phyloP scores from a whole-genome alignment of 2,888 invertebrate species.

The Drosophila sordidula region DNA sequence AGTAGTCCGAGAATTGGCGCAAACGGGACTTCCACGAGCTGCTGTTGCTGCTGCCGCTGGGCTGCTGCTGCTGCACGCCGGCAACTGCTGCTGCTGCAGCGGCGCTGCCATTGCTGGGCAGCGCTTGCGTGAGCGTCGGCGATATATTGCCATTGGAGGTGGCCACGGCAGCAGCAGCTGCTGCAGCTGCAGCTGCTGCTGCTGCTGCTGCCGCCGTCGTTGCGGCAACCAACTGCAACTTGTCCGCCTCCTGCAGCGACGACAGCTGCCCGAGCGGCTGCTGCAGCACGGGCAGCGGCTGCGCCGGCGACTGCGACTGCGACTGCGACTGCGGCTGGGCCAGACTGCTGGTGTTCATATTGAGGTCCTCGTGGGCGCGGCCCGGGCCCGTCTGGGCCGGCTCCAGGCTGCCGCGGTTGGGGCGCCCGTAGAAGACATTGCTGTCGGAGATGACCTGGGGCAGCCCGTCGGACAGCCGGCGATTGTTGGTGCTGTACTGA shows the following conservation, averaged over 20 bases:
- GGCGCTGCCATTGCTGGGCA: slow-evolving; percentile 65
- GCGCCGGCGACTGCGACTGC: slow-evolving; percentile 4
- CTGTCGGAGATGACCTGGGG: slow-evolving; percentile 85
- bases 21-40: slow-evolving; percentile 84
- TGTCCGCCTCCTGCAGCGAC: slow-evolving; percentile 33
- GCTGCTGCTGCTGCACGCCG: slow-evolving; percentile 23
- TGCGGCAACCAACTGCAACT: slow-evolving; percentile 10
- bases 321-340: slow-evolving; percentile 9
- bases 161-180: slow-evolving; percentile 20
- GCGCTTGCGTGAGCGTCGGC: slow-evolving; percentile 57
- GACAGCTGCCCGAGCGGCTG: slow-evolving; percentile 20
- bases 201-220: slow-evolving; percentile 8
- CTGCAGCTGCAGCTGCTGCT: slow-evolving; percentile 18
- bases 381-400: slow-evolving; percentile 24
- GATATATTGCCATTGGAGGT: slow-evolving; percentile 80
- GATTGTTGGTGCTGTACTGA: slow-evolving; percentile 85
- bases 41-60: slow-evolving; percentile 42
- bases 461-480: slow-evolving; percentile 84
- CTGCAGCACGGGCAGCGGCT: slow-evolving; percentile 13
- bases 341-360: slow-evolving; percentile 65
- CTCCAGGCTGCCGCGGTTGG: slow-evolving; percentile 79
- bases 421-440: slow-evolving; percentile 85
- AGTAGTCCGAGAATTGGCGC: slow-evolving; percentile 85
- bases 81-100: slow-evolving; percentile 55
- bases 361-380: slow-evolving; percentile 66